These are phyloP conservation scores for Enteromius treurensis DNA, from an alignment of 2,797 vertebrate species.

Conservation along the genomic window DNA sequence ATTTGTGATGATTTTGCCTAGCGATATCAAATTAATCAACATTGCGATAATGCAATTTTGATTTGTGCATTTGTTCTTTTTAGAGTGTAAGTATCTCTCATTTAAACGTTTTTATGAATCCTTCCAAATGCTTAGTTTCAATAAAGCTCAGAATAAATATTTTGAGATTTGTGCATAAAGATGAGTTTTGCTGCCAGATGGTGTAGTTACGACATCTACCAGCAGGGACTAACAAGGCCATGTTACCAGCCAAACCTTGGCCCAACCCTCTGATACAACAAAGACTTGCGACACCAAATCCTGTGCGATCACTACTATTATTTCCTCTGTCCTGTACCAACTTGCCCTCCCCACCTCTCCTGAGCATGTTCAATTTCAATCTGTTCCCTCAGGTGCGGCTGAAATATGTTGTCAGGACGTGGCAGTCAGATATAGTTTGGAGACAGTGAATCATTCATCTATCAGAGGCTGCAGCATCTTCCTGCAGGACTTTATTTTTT, in stretches of 20 bases:
- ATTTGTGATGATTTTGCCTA: background rate
- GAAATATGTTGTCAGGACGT: slow-evolving; percentile 43
- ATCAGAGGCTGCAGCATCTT: slow-evolving; percentile 30
- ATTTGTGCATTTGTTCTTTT: background rate
- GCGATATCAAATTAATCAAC: background rate
- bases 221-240: background rate
- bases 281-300: slow-evolving; percentile 6
- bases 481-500: slow-evolving; percentile 31
- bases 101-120: background rate
- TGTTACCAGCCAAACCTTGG: slow-evolving; percentile 16
- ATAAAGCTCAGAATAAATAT: background rate
- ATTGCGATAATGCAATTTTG: background rate
- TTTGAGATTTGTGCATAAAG: background rate
- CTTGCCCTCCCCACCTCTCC: slow-evolving; percentile 18
- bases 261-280: background rate
- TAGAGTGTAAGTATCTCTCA: background rate
- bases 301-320: background rate
- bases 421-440: slow-evolving; percentile 42
- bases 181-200: background rate
- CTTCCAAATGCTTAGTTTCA: background rate
- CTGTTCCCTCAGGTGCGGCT: slow-evolving; percentile 29
- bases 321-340: slow-evolving; percentile 1
- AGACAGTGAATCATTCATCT: slow-evolving; percentile 45
- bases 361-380: slow-evolving; percentile 37
- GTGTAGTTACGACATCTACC: slow-evolving; percentile 2